Conservation (phyloP, 2,113 vertebrate genomes). For the Parus major region DNA sequence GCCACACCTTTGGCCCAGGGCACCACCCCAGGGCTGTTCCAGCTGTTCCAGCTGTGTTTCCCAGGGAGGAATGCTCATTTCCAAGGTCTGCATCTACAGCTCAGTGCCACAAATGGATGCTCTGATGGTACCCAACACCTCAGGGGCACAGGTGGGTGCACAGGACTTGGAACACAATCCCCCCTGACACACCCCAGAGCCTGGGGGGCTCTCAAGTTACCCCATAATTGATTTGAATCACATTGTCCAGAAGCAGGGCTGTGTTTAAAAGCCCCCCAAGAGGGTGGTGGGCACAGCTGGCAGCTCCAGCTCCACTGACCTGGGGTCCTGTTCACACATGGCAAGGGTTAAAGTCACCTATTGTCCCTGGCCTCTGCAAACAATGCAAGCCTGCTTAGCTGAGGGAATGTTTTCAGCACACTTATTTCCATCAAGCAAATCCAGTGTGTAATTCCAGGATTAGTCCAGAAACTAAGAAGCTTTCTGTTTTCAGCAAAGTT, state of each 20-base stretch:
- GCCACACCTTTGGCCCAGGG: neutral
- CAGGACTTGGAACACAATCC: neutral
- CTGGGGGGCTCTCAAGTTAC: rapidly evolving
- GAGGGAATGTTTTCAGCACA: slow-evolving; percentile 29
- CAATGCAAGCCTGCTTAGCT: neutral
- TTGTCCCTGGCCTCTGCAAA: neutral
- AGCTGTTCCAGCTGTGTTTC: neutral
- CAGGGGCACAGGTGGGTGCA: rapidly evolving
- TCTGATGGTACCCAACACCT: rapidly evolving
- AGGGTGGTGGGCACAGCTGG: neutral
- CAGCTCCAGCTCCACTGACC: rapidly evolving
- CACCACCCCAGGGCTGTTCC: rapidly evolving
- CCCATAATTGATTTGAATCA: neutral
- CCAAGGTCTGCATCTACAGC: neutral
- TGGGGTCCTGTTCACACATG: neutral
- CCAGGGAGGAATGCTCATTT: neutral
- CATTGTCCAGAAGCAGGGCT: rapidly evolving
- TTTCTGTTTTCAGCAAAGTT: slow-evolving; percentile 48
- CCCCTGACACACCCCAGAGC: neutral
- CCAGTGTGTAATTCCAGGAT: slow-evolving; percentile 57
- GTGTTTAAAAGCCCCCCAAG: rapidly evolving
- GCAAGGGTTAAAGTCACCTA: neutral
- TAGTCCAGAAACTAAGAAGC: slow-evolving; percentile 29
- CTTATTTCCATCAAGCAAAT: slow-evolving; percentile 49
- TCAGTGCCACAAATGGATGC: neutral